Base-by-base conservation (phyloP, 2,797 vertebrate genomes). In the Brachyalestes nurse region DNA sequence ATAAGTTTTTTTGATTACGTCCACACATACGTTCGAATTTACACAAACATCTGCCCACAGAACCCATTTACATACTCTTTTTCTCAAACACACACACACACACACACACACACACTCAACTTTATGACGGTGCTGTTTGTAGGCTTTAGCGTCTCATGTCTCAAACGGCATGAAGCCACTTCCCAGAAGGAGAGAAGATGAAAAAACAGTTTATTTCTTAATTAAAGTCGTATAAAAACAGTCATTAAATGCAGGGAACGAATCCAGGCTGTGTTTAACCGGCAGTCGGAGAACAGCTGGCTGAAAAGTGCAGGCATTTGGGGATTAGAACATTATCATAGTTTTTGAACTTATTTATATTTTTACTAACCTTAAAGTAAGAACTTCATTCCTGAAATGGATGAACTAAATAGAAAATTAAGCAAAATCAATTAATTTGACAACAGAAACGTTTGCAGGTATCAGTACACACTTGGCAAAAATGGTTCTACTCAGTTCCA, bases 1-100 rank as follows among this genome's bases (percentile, higher is more conserved):
- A 49, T 75, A 49, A 34, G 21, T 12, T 45, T 75, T 25, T 75
- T 34, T 64, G n/a, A 75, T 75, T 23, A 79, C 42, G 62, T 16
- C 45, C 67, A 64, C 58, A 79, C 49, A 55, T 47, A 47, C 45
- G 12, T 47, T 47, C 5, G 45, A 47, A 8, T 47, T 69, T 60
- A 61, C 49, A 71, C 55, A 51, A 42, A 77, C 47, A 51, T 45
- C 55, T 61, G 55, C 40, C 42, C 76, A 70, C 40, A 78, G 10
- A 49, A 49, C 34, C 34, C 34, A 69, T 13, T 23, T 49, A 70
- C 47, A 70, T 5, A 25, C 23, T 6, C 45, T 16, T 12, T 21
- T 12, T 19, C 38, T 17, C 21, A 51, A 16, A 64, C 25, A 51
- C 60, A 53, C 45, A 51, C 17, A 51, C 17, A 53, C 42, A 53